Percentiles rank a stretch among this genome's conserved stretches.
phyloP scores from a whole-genome alignment of 2,888 invertebrate genomes.

The Reticulitermes lucifugus region DNA sequence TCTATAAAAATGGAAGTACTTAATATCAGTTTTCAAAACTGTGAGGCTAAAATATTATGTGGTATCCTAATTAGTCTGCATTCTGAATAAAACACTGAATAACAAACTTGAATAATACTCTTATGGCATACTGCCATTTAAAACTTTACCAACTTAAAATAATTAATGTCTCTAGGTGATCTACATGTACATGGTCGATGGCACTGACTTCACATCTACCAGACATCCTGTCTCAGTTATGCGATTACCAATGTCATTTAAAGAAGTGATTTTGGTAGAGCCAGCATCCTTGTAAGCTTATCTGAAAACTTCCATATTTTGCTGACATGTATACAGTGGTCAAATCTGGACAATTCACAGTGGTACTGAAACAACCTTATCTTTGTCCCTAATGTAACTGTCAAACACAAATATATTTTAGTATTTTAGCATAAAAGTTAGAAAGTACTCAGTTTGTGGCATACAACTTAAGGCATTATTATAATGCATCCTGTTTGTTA shows the following conservation, averaged over 20 bases:
- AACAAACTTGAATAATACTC: not conserved
- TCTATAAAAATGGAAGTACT: too few relatives aligned
- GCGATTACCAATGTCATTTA: slow-evolving; percentile 1
- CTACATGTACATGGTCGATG: slow-evolving; percentile 7
- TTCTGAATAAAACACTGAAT: not conserved
- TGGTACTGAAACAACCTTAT: not conserved
- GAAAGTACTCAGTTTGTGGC: too few relatives aligned
- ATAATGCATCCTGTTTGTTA: too few relatives aligned
- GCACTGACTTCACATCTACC: not conserved
- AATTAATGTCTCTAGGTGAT: slow-evolving; percentile 32
- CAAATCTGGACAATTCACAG: not conserved
- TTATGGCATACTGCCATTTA: slow-evolving; percentile 25
- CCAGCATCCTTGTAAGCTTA: slow-evolving; percentile 15
- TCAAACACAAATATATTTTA: too few relatives aligned
- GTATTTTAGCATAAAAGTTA: too few relatives aligned
- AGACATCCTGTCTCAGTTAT: slow-evolving; percentile 1
- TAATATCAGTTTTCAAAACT: too few relatives aligned
- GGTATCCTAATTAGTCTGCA: not conserved
- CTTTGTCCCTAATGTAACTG: too few relatives aligned
- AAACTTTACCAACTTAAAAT: not conserved
- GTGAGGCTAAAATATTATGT: too few relatives aligned
- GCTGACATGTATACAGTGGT: slow-evolving; percentile 1
- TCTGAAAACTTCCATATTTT: not conserved
- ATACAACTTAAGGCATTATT: too few relatives aligned
- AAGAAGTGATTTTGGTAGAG: slow-evolving; percentile 1